Percentiles rank a stretch among this genome's conserved stretches.
phyloP scores from a whole-genome alignment of 23 tunicate genomes.

The Phallusia fumigata region DNA sequence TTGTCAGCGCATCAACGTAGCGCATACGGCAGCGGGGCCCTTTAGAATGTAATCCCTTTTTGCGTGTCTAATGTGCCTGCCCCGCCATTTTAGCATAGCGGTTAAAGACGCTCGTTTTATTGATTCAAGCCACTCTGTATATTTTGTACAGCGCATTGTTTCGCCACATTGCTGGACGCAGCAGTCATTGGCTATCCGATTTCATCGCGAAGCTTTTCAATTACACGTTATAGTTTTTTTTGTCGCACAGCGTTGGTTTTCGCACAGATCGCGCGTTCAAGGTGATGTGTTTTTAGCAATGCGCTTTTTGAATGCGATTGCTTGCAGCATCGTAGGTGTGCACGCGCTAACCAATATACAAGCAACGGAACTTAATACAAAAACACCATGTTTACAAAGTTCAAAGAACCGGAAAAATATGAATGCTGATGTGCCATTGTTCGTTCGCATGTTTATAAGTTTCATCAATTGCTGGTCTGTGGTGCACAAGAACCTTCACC shows the following conservation, averaged over 20 bases:
- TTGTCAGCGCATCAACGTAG: neutral
- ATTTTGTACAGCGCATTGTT: constrained; percentile 1
- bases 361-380: no score
- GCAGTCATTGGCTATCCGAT: neutral
- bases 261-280: neutral
- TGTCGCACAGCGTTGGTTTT: neutral
- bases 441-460: neutral
- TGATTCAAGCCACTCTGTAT: neutral
- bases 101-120: no score
- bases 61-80: neutral
- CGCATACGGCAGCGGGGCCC: neutral
- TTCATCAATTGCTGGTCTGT: neutral
- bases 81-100: neutral
- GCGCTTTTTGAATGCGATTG: no score
- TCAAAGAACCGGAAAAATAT: no score
- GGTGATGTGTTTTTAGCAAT: neutral
- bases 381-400: no score
- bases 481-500: no score
- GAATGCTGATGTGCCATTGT: neutral
- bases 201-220: neutral
- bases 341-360: no score
- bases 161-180: neutral
- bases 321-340: no score
- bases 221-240: neutral
- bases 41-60: neutral